A percentile compares a stretch with the other conserved stretches of the same genome.
phyloP scores from a whole-genome alignment of 2,113 vertebrate species.

The Zootoca vivipara region DNA sequence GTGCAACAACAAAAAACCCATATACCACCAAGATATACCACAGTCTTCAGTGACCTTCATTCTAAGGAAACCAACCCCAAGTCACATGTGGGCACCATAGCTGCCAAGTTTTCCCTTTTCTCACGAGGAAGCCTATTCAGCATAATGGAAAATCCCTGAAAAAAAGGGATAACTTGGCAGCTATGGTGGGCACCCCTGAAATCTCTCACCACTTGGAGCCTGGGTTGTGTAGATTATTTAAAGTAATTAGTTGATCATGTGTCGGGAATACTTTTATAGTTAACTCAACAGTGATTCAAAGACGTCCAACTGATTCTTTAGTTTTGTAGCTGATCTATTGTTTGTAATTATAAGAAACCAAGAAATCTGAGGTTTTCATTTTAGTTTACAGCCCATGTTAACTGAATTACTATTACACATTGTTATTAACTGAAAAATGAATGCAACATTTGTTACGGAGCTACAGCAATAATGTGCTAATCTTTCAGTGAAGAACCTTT shows the following conservation, averaged over 20 bases:
- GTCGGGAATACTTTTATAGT: neutral
- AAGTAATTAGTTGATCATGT: constrained; percentile 4
- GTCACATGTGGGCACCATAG: no score
- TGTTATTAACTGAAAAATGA: constrained; percentile 40
- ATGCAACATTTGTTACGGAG: constrained; percentile 34
- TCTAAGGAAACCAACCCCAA: no score
- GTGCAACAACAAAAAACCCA: no score
- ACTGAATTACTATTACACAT: neutral
- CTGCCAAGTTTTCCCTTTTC: no score
- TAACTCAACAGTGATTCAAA: constrained; percentile 23
- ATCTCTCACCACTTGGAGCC: no score
- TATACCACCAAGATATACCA: no score
- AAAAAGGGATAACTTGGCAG: no score
- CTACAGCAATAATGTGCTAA: constrained; percentile 6
- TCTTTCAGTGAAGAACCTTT: constrained; percentile 27
- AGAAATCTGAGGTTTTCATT: constrained; percentile 6
- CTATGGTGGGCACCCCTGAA: no score
- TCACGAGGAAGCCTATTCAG: no score
- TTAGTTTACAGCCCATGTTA: neutral
- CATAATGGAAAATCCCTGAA: no score
- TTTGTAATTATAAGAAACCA: constrained; percentile 5
- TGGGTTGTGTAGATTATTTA: constrained; percentile 8
- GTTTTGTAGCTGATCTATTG: neutral
- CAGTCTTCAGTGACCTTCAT: no score
- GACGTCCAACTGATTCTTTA: constrained; percentile 12